These are phyloP conservation scores for Liolophura sinensis DNA, from an alignment of 1,140 invertebrate species.

Conservation along the genomic window DNA sequence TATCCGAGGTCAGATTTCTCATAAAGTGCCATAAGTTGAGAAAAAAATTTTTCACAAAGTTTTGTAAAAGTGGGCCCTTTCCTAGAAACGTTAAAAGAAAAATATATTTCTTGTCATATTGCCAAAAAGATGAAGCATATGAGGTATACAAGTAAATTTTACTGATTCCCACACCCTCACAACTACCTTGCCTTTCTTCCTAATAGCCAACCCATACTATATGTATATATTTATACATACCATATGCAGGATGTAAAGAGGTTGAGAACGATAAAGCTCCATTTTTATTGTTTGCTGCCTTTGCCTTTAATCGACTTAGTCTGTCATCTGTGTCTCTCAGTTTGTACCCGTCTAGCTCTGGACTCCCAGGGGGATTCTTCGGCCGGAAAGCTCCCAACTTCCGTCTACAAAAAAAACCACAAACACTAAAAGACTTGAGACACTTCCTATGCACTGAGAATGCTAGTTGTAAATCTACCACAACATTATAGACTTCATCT, in stretches of 20 bases:
- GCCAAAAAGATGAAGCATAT: too few relatives aligned
- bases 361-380: constrained; percentile 59
- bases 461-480: background rate
- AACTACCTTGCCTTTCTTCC: too few relatives aligned
- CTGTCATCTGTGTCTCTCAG: constrained; percentile 94
- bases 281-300: constrained; percentile 25
- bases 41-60: too few relatives aligned
- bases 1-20: too few relatives aligned
- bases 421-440: background rate
- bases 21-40: too few relatives aligned
- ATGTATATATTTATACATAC: constrained; percentile 7
- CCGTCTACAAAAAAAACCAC: constrained; percentile 62
- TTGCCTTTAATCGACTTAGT: constrained; percentile 80
- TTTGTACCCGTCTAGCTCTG: constrained; percentile 73
- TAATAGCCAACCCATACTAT: too few relatives aligned
- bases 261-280: constrained; percentile 5
- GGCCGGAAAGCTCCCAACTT: constrained; percentile 82
- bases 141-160: too few relatives aligned
- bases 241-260: constrained; percentile 9
- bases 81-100: too few relatives aligned
- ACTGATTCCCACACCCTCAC: too few relatives aligned
- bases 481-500: background rate
- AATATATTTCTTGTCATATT: too few relatives aligned
- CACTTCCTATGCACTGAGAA: background rate
- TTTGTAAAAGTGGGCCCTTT: too few relatives aligned